These are phyloP conservation scores for Leptodactylus fuscus DNA, from an alignment of 2,113 vertebrate genomes.

Conservation along the genomic window DNA sequence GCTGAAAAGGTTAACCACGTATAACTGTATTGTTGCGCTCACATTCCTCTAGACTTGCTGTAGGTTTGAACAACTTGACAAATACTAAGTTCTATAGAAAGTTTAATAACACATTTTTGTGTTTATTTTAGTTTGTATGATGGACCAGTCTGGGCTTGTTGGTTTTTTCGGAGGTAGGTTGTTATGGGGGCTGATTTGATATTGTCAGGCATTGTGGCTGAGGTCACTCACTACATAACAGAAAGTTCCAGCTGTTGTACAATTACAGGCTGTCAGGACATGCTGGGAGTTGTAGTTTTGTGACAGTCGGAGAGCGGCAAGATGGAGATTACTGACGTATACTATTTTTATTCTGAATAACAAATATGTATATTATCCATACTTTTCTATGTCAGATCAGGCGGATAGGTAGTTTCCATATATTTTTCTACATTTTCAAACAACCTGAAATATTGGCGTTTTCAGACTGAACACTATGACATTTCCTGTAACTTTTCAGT, in stretches of 20 bases:
- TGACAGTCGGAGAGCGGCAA: too few relatives aligned
- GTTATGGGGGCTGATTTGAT: background rate
- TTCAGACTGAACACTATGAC: too few relatives aligned
- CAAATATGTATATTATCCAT: too few relatives aligned
- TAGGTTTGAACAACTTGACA: slow-evolving; percentile 23
- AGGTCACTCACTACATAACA: background rate
- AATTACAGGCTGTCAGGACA: too few relatives aligned
- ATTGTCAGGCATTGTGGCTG: background rate
- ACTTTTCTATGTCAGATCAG: too few relatives aligned
- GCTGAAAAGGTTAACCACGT: slow-evolving; percentile 32
- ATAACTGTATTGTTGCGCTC: background rate
- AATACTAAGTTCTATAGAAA: background rate
- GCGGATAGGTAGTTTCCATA: too few relatives aligned
- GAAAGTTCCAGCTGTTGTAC: background rate
- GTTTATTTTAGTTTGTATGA: slow-evolving; percentile 12
- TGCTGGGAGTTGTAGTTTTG: too few relatives aligned
- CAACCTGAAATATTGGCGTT: too few relatives aligned
- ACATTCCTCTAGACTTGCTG: slow-evolving; percentile 7
- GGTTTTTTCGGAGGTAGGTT: background rate
- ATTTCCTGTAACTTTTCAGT: too few relatives aligned
- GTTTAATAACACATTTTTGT: background rate
- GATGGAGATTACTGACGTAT: too few relatives aligned
- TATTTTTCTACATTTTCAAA: too few relatives aligned
- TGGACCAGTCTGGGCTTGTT: background rate
- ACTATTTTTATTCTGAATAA: too few relatives aligned